Evolutionary conservation across 2,888 invertebrate species (phyloP).

Genomic region (Nomada lathburiana): DNA sequence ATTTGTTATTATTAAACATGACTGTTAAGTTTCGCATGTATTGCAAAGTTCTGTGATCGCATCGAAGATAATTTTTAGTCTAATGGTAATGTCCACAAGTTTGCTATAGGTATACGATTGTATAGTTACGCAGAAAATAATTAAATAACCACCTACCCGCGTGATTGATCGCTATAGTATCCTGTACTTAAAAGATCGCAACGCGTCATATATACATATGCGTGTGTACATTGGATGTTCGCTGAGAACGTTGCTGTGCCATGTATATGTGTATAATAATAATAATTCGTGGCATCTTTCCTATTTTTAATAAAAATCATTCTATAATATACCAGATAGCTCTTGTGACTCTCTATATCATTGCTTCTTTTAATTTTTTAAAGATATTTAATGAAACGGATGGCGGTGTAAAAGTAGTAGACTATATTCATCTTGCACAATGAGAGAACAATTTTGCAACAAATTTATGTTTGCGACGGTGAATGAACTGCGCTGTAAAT

Average conservation of each 20-base stretch:
- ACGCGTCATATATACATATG: no score
- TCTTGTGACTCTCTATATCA: no score
- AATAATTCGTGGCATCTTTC: no score
- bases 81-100: not conserved
- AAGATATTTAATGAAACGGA: not conserved
- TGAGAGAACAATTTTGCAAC: not conserved
- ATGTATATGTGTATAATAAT: no score
- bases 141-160: not conserved
- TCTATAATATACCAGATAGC: no score
- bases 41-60: not conserved
- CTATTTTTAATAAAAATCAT: no score
- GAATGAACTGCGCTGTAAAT: constrained; percentile 51
- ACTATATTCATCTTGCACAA: not conserved
- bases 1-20: not conserved
- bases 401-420: not conserved
- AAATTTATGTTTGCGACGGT: not conserved
- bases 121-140: not conserved
- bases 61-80: not conserved
- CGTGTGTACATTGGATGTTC: not conserved
- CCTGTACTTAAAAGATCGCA: not conserved
- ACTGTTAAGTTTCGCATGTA: not conserved
- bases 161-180: not conserved
- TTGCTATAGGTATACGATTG: not conserved
- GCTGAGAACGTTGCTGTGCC: not conserved
- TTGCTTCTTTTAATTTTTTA: no score